These are phyloP conservation scores for Talpa occidentalis DNA, from an alignment of 2,113 vertebrate genomes.

Conservation along the genomic window DNA sequence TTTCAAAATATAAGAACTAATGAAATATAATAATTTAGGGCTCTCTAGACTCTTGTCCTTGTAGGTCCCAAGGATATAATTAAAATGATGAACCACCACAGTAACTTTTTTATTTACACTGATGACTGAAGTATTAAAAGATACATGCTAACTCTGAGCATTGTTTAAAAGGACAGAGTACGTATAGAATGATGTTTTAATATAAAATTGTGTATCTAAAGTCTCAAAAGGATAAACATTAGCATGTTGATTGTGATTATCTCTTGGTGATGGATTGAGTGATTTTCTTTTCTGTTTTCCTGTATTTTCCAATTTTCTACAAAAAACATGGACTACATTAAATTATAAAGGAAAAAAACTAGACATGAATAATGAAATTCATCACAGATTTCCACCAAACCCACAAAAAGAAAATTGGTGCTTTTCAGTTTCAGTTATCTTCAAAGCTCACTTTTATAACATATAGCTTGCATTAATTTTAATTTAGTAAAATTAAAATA, in stretches of 20 bases:
- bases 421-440: constrained; percentile 3
- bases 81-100: neutral
- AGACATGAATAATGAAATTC: constrained; percentile 11
- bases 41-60: neutral
- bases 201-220: constrained; percentile 6
- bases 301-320: neutral
- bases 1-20: constrained; percentile 26
- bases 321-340: neutral
- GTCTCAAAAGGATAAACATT: neutral
- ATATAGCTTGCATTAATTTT: neutral
- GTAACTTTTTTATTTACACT: neutral
- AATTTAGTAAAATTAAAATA: constrained; percentile 1
- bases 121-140: neutral
- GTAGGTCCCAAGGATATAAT: neutral
- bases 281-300: neutral
- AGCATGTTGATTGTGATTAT: neutral
- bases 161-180: neutral
- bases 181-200: neutral
- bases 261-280: neutral
- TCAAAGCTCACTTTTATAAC: constrained; percentile 32
- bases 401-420: neutral
- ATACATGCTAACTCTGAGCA: neutral
- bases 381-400: constrained; percentile 24
- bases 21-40: neutral
- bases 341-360: constrained; percentile 22